Base-by-base conservation (phyloP, 2,888 invertebrate species). In the Cenopis cana region DNA sequence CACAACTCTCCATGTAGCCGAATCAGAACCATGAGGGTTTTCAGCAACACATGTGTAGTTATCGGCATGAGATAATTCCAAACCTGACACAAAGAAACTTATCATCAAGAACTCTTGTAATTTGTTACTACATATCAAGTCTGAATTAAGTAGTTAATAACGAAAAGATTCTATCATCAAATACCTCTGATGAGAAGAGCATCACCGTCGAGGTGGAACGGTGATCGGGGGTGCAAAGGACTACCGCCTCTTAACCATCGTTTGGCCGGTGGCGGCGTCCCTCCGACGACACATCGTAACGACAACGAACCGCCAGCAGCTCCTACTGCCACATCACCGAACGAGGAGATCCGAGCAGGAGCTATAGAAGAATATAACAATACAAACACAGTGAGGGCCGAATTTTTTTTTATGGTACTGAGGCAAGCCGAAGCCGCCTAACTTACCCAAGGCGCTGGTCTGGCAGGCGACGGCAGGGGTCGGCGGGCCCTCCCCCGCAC, bases 291-390 rank as follows among this genome's bases (percentile, higher is more conserved):
- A 82, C 98, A 98, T 5, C 96, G 96, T 17, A 98, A 86, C 0
- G 95, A 91, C 36, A 96, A 90, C 4, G 95, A 93, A 0, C 95
- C 95, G 59, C 96, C 96, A 68, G 96, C 96, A 0, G 96, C 95
- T 73, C 95, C 95, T 64, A 95, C 94, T 24, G 96, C 89, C 52
- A 95, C 85, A 77, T 96, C 96, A 2, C 97, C 97, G 82, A 98
- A 98, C 10, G 97, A 97, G 0, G 97, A 97, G 73, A 98, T 97
- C 74, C 96, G 94, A 1, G 98, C 98, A 50, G 97, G 97, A 52
- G 97, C 98, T 97, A 82, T 38, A 14, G 76, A 17, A 55, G n/a
- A n/a, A n/a, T n/a, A n/a, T n/a, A n/a, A n/a, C n/a, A n/a, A n/a
- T n/a, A n/a, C n/a, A n/a, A n/a, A n/a, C n/a, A n/a, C n/a, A 33